These are phyloP conservation scores for Pammene aurita DNA, from an alignment of 2,888 invertebrate species.

Conservation along the genomic window DNA sequence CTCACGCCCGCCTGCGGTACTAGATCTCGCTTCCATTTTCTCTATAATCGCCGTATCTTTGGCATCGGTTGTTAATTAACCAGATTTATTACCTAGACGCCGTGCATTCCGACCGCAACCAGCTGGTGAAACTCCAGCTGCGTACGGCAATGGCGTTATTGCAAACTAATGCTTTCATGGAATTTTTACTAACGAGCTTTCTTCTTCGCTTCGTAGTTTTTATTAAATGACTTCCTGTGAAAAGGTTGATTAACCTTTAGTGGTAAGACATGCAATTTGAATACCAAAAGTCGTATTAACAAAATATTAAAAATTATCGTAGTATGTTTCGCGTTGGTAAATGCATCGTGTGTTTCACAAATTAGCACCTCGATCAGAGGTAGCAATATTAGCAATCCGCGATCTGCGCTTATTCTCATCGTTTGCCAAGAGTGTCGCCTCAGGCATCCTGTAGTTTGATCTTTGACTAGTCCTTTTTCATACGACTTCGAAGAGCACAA, in stretches of 20 bases:
- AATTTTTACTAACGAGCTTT: constrained; percentile 38
- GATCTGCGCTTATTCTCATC: neutral
- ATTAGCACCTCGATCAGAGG: constrained; percentile 15
- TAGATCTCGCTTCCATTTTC: constrained; percentile 17
- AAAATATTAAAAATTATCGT: neutral
- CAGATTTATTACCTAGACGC: constrained; percentile 33
- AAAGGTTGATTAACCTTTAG: neutral
- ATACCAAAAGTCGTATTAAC: neutral
- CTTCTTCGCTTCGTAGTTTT: constrained; percentile 25
- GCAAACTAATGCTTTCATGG: constrained; percentile 28
- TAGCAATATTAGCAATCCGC: neutral
- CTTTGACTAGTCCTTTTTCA: neutral
- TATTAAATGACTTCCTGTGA: constrained; percentile 25
- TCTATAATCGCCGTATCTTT: constrained; percentile 23
- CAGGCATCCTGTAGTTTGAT: neutral
- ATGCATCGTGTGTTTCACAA: constrained; percentile 1
- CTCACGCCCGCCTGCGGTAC: neutral
- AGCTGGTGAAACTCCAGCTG: constrained; percentile 27
- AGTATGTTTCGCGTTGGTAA: neutral
- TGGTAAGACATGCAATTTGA: neutral
- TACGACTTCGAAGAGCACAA: no score
- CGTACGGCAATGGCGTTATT: constrained; percentile 18
- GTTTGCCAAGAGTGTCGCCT: neutral
- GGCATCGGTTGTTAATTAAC: constrained; percentile 32
- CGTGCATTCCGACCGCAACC: constrained; percentile 27